Evolutionary conservation across 2,113 vertebrate species (phyloP), one percentile per base, ranked within the genome.

Genomic region (Plecturocebus donacophilus): DNA sequence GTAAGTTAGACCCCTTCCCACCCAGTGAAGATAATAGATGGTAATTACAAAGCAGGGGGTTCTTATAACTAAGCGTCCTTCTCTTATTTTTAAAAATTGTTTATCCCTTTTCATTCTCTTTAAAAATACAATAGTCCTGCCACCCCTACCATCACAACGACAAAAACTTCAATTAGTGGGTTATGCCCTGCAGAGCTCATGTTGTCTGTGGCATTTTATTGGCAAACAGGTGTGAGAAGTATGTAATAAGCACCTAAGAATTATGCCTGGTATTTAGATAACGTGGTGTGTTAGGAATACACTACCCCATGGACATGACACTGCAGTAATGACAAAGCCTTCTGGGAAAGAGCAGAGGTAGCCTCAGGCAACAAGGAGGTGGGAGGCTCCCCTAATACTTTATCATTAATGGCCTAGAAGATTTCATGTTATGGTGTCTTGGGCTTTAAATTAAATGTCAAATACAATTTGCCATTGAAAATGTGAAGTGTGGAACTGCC

Each of bases 391-490:
- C 94, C 90, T 96, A 95, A 92, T 96, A 56, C 25, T 97, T 97
- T 95, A 90, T 94, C 97, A 92, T 96, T 98, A 97, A 97, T 97
- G 95, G 68, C 86, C 93, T 79, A 97, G 93, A 98, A 97, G 89
- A 70, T 96, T 98, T 98, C 96, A 88, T 71, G 94, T 98, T 97
- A 97, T 96, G 94, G 81, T 98, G 87, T 97, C 97, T 87, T 94
- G 56, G 86, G 82, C 96, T 98, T 98, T 98, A 98, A 99, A 98
- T 98, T 98, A 98, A 98, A 98, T 98, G 98, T 98, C 98, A 98
- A 97, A 98, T 98, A 98, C 97, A 98, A 98, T 98, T 98, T 99
- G 87, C 95, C 70, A 90, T 86, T 97, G 96, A 96, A 98, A 98
- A 97, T 91, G 94, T 98, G 97, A 99, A 98, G 94, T 70, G 94